Conservation (phyloP, 2,888 invertebrate genomes). For the Hermaeophaga mercurialis region DNA sequence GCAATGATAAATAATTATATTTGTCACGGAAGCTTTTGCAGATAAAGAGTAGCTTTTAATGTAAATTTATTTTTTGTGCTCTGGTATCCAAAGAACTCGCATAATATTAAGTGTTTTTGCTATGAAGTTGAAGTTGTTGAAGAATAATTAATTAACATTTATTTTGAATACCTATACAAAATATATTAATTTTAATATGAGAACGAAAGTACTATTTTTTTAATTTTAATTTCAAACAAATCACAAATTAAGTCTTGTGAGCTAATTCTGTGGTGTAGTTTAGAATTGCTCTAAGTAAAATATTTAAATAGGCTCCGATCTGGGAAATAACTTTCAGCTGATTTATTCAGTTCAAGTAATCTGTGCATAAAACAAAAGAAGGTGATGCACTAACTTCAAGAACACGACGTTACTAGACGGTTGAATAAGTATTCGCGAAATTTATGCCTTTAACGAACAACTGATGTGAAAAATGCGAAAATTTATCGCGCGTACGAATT, state of each 20-base stretch:
- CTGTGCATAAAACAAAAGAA: constrained; percentile 40
- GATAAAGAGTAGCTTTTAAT: constrained; percentile 4
- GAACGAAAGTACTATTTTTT: too few species aligned
- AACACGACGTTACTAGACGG: constrained; percentile 38
- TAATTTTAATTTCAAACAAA: too few species aligned
- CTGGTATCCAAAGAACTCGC: too few species aligned
- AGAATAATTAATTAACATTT: too few species aligned
- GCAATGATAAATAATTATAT: neutral
- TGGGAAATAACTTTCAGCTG: constrained; percentile 32
- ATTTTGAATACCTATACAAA: too few species aligned
- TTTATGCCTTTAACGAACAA: constrained; percentile 33
- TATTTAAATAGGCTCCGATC: constrained; percentile 24
- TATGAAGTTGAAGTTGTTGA: too few species aligned
- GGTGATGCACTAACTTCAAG: constrained; percentile 38
- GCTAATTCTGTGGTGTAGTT: too few species aligned
- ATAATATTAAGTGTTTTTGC: too few species aligned
- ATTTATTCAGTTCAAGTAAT: constrained; percentile 39
- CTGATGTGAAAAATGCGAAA: constrained; percentile 29
- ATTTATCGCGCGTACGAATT: constrained; percentile 28
- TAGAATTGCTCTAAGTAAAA: constrained; percentile 17
- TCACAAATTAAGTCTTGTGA: too few species aligned
- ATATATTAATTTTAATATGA: too few species aligned
- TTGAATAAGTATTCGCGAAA: constrained; percentile 37
- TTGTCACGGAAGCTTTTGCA: constrained; percentile 13
- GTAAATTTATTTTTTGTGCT: neutral